Conservation (phyloP, 2,797 vertebrate species). For the Orientallactaga sibirica region DNA sequence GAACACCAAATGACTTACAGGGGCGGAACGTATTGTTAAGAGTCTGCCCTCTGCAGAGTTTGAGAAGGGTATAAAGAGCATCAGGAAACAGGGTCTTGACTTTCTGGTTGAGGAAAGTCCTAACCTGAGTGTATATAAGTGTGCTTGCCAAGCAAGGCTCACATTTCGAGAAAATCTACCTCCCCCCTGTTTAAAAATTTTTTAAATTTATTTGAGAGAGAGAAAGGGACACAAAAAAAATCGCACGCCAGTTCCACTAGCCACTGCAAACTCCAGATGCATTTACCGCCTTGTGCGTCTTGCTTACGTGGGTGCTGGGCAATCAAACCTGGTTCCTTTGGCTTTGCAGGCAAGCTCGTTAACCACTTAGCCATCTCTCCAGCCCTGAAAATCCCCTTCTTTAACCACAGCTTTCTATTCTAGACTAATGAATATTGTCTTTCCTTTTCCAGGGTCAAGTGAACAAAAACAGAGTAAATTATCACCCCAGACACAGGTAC, state of each 20-base stretch:
- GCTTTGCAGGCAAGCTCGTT: too few relatives aligned
- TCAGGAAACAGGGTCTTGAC: not conserved
- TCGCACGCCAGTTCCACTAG: too few relatives aligned
- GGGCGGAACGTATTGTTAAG: not conserved
- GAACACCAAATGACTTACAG: not conserved
- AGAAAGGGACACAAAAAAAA: too few relatives aligned
- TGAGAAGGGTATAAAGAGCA: not conserved
- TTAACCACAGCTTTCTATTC: accelerated
- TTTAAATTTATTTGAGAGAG: too few relatives aligned
- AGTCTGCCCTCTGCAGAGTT: not conserved
- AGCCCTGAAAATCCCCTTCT: not conserved
- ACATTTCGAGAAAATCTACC: not conserved
- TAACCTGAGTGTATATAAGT: not conserved
- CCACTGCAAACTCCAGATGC: too few relatives aligned
- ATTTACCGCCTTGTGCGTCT: too few relatives aligned
- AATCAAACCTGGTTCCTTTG: too few relatives aligned
- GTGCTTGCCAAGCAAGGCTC: not conserved
- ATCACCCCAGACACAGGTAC: conserved; percentile 89
- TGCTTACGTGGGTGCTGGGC: too few relatives aligned
- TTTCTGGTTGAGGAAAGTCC: not conserved
- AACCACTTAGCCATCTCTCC: too few relatives aligned
- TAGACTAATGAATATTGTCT: conserved; percentile 49
- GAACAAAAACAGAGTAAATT: conserved; percentile 89
- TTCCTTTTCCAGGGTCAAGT: conserved; percentile 84
- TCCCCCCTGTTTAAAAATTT: not conserved